Evolutionary conservation across 53 echinoderm and acorn worm species (phyloP), one percentile per base, ranked within the genome.

Genomic region (Henricia sp.): DNA sequence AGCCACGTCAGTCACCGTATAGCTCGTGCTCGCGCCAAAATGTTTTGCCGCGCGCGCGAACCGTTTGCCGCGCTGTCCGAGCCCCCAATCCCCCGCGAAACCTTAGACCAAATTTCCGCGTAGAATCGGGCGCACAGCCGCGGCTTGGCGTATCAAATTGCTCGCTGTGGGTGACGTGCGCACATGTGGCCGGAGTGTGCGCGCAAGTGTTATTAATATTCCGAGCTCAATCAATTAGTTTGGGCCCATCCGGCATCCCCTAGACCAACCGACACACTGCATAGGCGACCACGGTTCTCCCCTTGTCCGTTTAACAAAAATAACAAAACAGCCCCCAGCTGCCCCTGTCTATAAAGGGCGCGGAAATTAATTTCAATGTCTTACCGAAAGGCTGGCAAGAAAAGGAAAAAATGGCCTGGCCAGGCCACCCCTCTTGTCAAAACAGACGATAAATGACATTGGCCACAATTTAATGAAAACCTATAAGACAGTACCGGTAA

Each of bases 291-390:
- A 27, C n/a, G 59, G 57, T 76, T 33, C n/a, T n/a, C n/a, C n/a
- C n/a, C 65, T 74, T 57, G 74, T 55, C 59, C 56, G 39, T 73
- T 59, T 59, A 76, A 76, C 57, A 76, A 76, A 57, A 57, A 76
- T 76, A 76, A 76, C 76, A 76, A 76, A 76, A 76, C 76, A 57
- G 76, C 76, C 76, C 58, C 39, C 76, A 76, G 76, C 76, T 76
- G 76, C 59, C 27, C n/a, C 25, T 40, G 39, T 40, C 50, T 48
- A 32, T 28, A 16, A 48, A 3, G 48, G 46, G 14, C 48, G 6
- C 76, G 76, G 76, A 76, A 76, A 76, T 76, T 76, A 76, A 76
- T 76, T 76, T 76, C 59, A n/a, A n/a, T n/a, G n/a, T n/a, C 76
- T 76, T 60, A 37, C 38, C 16, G 43, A 76, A n/a, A n/a, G 14